These are phyloP conservation scores for Lasioglossum calceatum DNA, from an alignment of 2,888 invertebrate genomes.

Conservation along the genomic window DNA sequence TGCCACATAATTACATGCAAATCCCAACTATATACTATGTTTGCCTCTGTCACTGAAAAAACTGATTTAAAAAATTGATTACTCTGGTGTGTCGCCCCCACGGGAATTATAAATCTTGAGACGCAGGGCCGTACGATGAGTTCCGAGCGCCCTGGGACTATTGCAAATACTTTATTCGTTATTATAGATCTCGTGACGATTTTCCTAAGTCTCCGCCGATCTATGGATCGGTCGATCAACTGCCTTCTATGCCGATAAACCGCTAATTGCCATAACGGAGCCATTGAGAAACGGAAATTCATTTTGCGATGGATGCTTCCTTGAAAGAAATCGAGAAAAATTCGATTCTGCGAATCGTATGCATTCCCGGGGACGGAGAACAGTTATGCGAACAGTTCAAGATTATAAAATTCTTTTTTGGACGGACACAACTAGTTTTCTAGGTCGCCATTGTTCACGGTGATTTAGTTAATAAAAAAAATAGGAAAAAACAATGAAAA, in stretches of 20 bases:
- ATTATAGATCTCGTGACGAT: slow-evolving; percentile 3
- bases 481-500: not conserved
- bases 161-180: slow-evolving; percentile 40
- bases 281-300: slow-evolving; percentile 4
- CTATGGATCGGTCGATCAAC: slow-evolving; percentile 1
- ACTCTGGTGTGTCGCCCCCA: not conserved
- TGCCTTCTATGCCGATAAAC: slow-evolving; percentile 15
- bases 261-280: slow-evolving; percentile 18
- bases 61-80: not conserved
- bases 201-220: slow-evolving; percentile 11
- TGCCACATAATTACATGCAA: not conserved
- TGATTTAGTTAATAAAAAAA: slow-evolving; percentile 8
- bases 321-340: not conserved
- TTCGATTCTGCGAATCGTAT: not conserved
- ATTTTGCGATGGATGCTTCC: not conserved
- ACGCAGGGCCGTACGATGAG: not conserved
- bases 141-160: not conserved
- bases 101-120: not conserved
- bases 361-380: slow-evolving; percentile 1
- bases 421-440: slow-evolving; percentile 25
- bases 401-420: slow-evolving; percentile 9
- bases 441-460: not conserved
- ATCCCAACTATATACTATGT: not conserved
- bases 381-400: not conserved
- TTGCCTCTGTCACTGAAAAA: too few species aligned